Conservation (phyloP, 35 echinoderm and acorn worm species). For the Heliocidaris tuberculata region DNA sequence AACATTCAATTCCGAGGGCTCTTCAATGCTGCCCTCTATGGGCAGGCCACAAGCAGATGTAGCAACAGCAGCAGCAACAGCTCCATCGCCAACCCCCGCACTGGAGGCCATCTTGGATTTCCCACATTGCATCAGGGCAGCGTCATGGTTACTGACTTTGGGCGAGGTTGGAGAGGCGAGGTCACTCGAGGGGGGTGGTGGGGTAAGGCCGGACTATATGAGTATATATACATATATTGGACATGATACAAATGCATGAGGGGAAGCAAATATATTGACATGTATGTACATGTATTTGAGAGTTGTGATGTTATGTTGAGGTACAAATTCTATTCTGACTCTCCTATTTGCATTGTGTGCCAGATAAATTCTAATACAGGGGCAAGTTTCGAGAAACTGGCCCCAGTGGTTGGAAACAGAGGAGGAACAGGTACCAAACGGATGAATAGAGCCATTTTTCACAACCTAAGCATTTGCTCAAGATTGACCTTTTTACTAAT, state of each 20-base stretch:
- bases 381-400: too few species aligned
- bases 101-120: neutral
- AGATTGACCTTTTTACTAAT: too few species aligned
- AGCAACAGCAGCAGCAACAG: neutral
- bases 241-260: neutral
- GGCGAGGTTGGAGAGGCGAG: constrained; percentile 24
- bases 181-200: neutral
- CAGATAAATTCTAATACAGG: neutral
- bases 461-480: too few species aligned
- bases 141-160: constrained; percentile 41
- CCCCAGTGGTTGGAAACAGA: too few species aligned
- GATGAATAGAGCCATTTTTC: too few species aligned
- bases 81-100: neutral
- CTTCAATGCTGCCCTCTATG: neutral
- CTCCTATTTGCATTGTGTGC: neutral
- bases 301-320: neutral
- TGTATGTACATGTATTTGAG: neutral
- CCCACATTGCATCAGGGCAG: constrained; percentile 33
- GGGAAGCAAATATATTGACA: neutral
- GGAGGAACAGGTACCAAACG: too few species aligned
- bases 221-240: neutral
- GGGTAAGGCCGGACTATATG: constrained; percentile 21
- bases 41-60: neutral
- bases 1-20: neutral
- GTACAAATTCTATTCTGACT: neutral